Evolutionary conservation across 2,797 vertebrate species (phyloP).

Genomic region (Phalloptychus januarius): DNA sequence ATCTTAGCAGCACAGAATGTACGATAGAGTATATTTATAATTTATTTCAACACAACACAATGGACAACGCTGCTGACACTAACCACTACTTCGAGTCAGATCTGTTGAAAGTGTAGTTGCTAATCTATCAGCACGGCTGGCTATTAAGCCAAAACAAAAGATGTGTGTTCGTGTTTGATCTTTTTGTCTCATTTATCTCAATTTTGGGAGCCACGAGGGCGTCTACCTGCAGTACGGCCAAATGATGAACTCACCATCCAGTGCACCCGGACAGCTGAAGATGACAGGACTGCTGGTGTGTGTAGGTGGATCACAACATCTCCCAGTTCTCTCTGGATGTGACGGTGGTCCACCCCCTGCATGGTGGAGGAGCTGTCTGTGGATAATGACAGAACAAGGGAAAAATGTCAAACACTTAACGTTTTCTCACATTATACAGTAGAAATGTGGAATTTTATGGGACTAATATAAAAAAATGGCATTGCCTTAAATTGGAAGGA

Average conservation of each 20-base stretch:
- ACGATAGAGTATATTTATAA: neutral
- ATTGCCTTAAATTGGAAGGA: neutral
- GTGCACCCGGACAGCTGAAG: slow-evolving; percentile 92
- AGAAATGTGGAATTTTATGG: neutral
- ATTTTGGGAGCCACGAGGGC: neutral
- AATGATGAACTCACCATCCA: slow-evolving; percentile 87
- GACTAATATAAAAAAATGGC: neutral
- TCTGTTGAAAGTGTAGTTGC: neutral
- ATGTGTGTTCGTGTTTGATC: slow-evolving; percentile 21
- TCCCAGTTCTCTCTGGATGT: slow-evolving; percentile 94
- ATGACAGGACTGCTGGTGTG: slow-evolving; percentile 92
- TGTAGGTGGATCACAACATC: slow-evolving; percentile 93
- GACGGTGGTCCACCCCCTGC: slow-evolving; percentile 94
- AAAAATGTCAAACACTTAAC: neutral
- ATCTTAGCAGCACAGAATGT: neutral
- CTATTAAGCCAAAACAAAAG: neutral
- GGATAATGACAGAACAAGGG: slow-evolving; percentile 16
- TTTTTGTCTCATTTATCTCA: slow-evolving; percentile 15
- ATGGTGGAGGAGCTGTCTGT: slow-evolving; percentile 91
- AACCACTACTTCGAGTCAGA: neutral
- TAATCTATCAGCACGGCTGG: neutral
- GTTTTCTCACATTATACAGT: neutral
- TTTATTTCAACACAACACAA: neutral
- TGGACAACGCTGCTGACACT: neutral
- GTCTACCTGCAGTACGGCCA: slow-evolving; percentile 4